Evolutionary conservation across 1,140 invertebrate genomes (phyloP), one percentile per base, ranked within the genome.

Genomic region (Caenorhabditis brenneri): DNA sequence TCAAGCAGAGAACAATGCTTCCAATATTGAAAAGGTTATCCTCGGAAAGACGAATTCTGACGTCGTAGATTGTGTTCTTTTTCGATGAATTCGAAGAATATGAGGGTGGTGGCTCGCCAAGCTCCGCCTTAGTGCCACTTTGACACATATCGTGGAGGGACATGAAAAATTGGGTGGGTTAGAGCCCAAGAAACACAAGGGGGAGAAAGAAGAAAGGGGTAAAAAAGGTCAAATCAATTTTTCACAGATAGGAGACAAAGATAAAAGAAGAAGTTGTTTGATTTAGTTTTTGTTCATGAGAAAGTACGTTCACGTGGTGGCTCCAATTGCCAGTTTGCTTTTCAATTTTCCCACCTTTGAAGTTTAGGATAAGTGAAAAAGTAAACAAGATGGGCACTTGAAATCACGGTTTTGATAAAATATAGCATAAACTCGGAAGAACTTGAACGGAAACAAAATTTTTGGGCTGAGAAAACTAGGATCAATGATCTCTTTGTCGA

Each of bases 111-210:
- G 65, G 65, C 65, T 74, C 36, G 36, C 33, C 65, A 31, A 74
- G 65, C 65, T 74, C 65, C 65, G 65, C 65, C 65, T 31, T 42
- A 2, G 9, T 74, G 33, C 36, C 65, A 39, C 65, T 42, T 74
- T 74, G 65, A 42, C 65, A 74, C 65, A 74, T 65, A 12, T 65
- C 31, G 29, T 65, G 53, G 53, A 42, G 33, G 65, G 65, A 42
- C 65, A 74, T 74, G 65, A 74, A 74, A 74, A 74, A 42, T 74
- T 74, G 65, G 65, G 42, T 74, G 33, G 53, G 24, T 27, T 29
- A 29, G 53, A 55, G 24, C 19, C 48, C 15, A 51, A 51, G 48
- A 51, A 51, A 51, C 48, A 7, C 22, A 24, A 55, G 24, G 7
- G 15, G 24, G 27, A 24, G 24, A 1, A 55, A 27, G 7, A 27